A percentile compares a stretch with the other conserved stretches of the same genome.
Evolutionary conservation across 2,797 vertebrate species (phyloP).

Genomic region (Anguilla obscura): DNA sequence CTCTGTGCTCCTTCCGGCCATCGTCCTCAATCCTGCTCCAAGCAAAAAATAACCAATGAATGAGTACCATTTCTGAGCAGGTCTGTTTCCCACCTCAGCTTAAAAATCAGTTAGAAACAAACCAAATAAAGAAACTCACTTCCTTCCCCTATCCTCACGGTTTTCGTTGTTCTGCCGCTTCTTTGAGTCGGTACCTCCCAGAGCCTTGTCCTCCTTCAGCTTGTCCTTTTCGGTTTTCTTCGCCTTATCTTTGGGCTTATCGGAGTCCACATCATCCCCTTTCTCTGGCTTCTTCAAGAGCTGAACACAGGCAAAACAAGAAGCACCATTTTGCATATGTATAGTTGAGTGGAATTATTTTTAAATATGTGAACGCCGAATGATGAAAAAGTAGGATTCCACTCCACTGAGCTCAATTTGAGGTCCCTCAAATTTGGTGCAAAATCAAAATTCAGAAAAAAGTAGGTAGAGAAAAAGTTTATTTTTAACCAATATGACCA

Average conservation of each 20-base stretch:
- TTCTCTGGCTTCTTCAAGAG: constrained; percentile 94
- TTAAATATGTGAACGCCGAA: background rate
- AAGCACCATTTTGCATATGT: background rate
- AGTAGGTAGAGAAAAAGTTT: background rate
- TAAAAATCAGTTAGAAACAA: background rate
- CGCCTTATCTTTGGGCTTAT: constrained; percentile 86
- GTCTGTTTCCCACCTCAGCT: background rate
- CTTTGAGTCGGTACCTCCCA: constrained; percentile 67
- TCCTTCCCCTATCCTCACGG: constrained; percentile 87
- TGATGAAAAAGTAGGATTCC: background rate
- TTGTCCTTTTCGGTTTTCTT: constrained; percentile 87
- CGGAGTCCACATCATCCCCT: constrained; percentile 81
- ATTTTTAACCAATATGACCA: background rate
- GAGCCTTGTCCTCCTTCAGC: constrained; percentile 82
- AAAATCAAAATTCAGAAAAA: background rate
- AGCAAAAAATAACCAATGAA: background rate
- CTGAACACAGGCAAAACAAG: constrained; percentile 68
- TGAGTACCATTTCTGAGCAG: background rate
- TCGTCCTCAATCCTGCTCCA: constrained; percentile 82
- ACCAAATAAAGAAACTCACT: constrained; percentile 66
- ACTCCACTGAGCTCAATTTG: background rate
- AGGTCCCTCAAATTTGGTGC: background rate
- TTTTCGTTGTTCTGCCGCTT: constrained; percentile 82
- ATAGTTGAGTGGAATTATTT: background rate
- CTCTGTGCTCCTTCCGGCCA: constrained; percentile 84